Percentiles rank a stretch among this genome's conserved stretches.
Evolutionary conservation across 2,888 invertebrate species (phyloP).

Genomic region (Eupithecia vulgata): DNA sequence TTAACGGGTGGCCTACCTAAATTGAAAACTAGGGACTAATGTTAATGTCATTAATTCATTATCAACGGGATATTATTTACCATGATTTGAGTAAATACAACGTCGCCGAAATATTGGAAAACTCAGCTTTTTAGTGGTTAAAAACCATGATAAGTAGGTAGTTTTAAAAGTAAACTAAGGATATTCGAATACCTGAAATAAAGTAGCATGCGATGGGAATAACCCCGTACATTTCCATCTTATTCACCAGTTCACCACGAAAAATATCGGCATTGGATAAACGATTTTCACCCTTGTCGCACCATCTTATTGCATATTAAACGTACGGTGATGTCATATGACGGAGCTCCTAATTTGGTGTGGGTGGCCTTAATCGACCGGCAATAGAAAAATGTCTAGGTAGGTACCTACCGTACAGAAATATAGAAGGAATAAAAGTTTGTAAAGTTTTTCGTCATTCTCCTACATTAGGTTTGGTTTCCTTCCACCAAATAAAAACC

Average conservation of each 20-base stretch:
- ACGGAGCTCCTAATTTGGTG: constrained; percentile 57
- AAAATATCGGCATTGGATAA: constrained; percentile 22
- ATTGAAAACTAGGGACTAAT: not conserved
- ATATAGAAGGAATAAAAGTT: not conserved
- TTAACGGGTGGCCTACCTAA: not conserved
- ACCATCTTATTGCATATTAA: constrained; percentile 45
- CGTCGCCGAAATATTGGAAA: too few relatives aligned
- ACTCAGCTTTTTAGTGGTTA: too few relatives aligned
- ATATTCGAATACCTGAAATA: not conserved
- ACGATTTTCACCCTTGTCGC: constrained; percentile 23
- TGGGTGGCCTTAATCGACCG: constrained; percentile 50
- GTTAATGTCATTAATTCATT: too few relatives aligned
- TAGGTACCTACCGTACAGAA: not conserved
- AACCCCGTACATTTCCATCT: not conserved
- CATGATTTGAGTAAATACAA: too few relatives aligned
- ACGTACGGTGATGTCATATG: constrained; percentile 53
- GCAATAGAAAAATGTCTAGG: constrained; percentile 35
- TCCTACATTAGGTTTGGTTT: not conserved
- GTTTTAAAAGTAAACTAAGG: too few relatives aligned
- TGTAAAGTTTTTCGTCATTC: not conserved
- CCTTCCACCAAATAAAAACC: too few relatives aligned
- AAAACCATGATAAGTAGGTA: too few relatives aligned
- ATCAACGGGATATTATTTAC: too few relatives aligned
- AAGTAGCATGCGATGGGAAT: not conserved
- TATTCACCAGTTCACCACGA: not conserved